Percentiles rank a stretch among this genome's conserved stretches.
phyloP scores from a whole-genome alignment of 1,140 invertebrate genomes.

The Aphidius ervi region DNA sequence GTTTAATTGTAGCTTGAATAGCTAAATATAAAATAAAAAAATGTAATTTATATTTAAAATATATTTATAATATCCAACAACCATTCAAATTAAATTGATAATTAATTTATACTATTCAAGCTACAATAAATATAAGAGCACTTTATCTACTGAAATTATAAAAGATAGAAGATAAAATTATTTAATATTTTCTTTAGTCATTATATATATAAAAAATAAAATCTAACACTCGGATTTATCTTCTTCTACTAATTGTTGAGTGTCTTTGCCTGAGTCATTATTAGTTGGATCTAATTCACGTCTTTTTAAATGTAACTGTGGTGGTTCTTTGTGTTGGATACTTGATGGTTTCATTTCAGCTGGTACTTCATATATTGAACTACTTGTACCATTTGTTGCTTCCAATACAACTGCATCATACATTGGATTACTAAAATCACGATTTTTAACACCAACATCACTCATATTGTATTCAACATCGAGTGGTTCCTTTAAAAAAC shows the following conservation, averaged over 20 bases:
- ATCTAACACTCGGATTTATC: constrained; percentile 64
- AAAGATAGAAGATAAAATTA: constrained; percentile 7
- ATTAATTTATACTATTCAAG: constrained; percentile 27
- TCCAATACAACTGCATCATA: constrained; percentile 76
- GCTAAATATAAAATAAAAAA: neutral
- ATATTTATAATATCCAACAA: constrained; percentile 10
- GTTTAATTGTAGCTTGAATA: constrained; percentile 29
- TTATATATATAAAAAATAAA: constrained; percentile 1
- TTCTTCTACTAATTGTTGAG: constrained; percentile 83
- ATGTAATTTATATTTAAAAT: constrained; percentile 6
- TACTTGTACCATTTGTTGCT: constrained; percentile 58
- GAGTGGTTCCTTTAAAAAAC: constrained; percentile 54
- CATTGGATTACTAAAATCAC: constrained; percentile 95
- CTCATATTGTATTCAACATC: constrained; percentile 75
- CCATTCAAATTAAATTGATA: neutral
- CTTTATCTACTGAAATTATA: constrained; percentile 26
- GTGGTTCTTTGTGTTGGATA: constrained; percentile 70
- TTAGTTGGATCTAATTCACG: constrained; percentile 76
- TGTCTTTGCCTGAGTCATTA: constrained; percentile 87
- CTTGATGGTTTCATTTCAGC: constrained; percentile 75
- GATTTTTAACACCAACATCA: constrained; percentile 67
- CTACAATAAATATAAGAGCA: constrained; percentile 32
- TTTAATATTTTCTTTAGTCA: neutral
- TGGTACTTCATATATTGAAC: constrained; percentile 74
- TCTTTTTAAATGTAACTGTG: constrained; percentile 67